A percentile compares a stretch with the other conserved stretches of the same genome.
These are phyloP conservation scores for Gymnopithys bicolor DNA, from an alignment of 2,797 vertebrate species.

Conservation along the genomic window DNA sequence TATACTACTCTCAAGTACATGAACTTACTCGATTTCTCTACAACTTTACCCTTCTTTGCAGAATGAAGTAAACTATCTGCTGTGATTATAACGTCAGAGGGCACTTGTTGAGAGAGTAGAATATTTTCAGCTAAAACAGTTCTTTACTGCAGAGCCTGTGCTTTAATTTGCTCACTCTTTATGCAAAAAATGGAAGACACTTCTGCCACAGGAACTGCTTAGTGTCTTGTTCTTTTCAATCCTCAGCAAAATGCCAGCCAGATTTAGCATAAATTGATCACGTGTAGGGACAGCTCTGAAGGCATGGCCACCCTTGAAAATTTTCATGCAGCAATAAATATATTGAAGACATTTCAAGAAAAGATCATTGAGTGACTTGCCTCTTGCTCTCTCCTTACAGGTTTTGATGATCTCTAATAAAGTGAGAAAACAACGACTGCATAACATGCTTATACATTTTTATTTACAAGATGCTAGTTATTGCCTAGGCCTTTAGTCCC, in stretches of 20 bases:
- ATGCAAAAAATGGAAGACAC: background rate
- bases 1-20: background rate
- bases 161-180: background rate
- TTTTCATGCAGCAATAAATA: background rate
- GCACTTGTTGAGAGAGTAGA: background rate
- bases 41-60: background rate
- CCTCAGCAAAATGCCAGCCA: background rate
- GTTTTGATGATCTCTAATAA: background rate
- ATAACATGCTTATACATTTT: background rate
- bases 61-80: background rate
- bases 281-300: background rate
- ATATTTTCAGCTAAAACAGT: background rate
- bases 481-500: background rate
- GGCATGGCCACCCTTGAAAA: background rate
- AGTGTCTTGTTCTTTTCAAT: background rate
- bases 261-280: background rate
- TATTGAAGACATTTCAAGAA: background rate
- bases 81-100: background rate
- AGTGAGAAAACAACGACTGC: background rate
- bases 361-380: background rate
- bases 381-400: background rate
- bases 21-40: background rate
- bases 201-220: background rate
- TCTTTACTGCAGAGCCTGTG: background rate
- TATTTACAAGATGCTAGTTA: background rate